Evolutionary conservation across 2,113 vertebrate genomes (phyloP), one percentile per base, ranked within the genome.

Genomic region (Tiliqua scincoides): DNA sequence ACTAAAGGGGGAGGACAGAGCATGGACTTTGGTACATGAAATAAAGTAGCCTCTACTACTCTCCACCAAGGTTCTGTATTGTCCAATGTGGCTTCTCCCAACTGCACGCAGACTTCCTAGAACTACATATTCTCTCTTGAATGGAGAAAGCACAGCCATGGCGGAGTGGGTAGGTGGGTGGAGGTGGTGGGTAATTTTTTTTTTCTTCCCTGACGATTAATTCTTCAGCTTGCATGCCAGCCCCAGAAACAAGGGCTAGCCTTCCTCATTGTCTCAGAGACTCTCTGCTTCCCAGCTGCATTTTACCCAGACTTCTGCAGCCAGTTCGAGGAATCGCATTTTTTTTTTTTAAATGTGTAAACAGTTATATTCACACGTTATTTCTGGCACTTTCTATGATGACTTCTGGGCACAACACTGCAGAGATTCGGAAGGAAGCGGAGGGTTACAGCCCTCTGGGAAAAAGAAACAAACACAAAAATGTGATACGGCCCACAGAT

Each of bases 401-500:
- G 81, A 17, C 82, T 83, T 76, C 81, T 54, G 71, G n/a, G 73
- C 68, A n/a, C 21, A 81, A 37, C 8, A 6, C 54, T 32, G 3
- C 88, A 79, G 40, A 77, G 57, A 84, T 52, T 21, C 87, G 73
- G 89, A 71, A 73, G 74, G 78, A 35, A 32, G 91, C 80, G 87
- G 92, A 94, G 87, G 92, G 86, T 93, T 93, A 91, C 91, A 88
- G 71, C 81, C 52, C 83, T 57, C 77, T 18, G 87, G 83, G 63
- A 91, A 89, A 90, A 81, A 91, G 83, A 79, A 62, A 1, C 84
- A 17, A 72, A 82, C n/a, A 23, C 54, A 86, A 25, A 57, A 80
- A 89, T 80, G 85, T 52, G 4, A 87, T 75, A 52, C 74, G 76
- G 54, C 67, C 83, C 63, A 79, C 93, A 91, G 95, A 96, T 96